These are phyloP conservation scores for Lepisosteus osseus DNA, from an alignment of 2,113 vertebrate species.

Conservation along the genomic window DNA sequence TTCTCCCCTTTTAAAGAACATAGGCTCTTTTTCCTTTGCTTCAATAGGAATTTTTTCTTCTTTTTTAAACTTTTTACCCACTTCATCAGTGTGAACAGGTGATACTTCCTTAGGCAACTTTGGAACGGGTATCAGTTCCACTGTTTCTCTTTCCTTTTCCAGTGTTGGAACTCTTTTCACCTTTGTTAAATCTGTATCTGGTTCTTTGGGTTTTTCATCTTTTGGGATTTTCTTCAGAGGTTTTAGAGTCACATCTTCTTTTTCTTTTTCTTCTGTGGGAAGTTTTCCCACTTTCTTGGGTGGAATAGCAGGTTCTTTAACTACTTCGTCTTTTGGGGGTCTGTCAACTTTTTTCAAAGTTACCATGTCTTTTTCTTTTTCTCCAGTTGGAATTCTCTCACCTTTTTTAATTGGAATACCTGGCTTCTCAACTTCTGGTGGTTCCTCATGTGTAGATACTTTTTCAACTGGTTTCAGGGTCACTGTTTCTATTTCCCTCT, in stretches of 20 bases:
- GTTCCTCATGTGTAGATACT: conserved; percentile 30
- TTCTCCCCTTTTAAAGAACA: neutral
- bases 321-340: conserved; percentile 28
- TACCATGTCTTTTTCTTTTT: conserved; percentile 38
- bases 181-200: conserved; percentile 34
- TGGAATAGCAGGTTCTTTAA: conserved; percentile 39
- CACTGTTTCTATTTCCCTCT: conserved; percentile 41
- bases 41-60: conserved; percentile 1
- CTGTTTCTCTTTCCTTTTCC: conserved; percentile 46
- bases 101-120: conserved; percentile 22
- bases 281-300: conserved; percentile 42
- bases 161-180: conserved; percentile 50
- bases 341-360: conserved; percentile 46
- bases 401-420: conserved; percentile 24
- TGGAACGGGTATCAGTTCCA: conserved; percentile 59
- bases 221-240: conserved; percentile 22
- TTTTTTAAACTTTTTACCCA: conserved; percentile 6
- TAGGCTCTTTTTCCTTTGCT: neutral
- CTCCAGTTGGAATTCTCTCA: conserved; percentile 26
- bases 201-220: conserved; percentile 25
- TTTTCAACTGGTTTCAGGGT: conserved; percentile 50
- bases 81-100: neutral
- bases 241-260: conserved; percentile 30
- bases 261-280: conserved; percentile 30
- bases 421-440: conserved; percentile 12